These are phyloP conservation scores for Nephrotoma guestfalica DNA, from an alignment of 2,888 invertebrate species.

Conservation along the genomic window DNA sequence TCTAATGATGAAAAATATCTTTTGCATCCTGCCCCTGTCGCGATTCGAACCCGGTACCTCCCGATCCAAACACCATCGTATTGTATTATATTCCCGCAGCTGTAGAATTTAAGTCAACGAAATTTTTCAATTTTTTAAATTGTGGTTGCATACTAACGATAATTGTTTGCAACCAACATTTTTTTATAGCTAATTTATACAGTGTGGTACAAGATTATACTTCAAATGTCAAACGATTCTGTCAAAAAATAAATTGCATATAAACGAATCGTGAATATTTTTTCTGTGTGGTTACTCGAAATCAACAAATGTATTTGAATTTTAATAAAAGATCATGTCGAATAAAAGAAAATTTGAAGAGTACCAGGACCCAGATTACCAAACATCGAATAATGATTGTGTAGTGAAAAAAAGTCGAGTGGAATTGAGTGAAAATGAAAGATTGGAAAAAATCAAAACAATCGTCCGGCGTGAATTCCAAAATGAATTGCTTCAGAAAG, in stretches of 20 bases:
- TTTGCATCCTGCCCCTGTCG: too few relatives aligned
- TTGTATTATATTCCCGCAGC: too few relatives aligned
- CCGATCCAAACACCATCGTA: too few relatives aligned
- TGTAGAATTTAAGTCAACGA: too few relatives aligned
- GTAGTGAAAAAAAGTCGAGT: background rate
- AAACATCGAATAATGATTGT: slow-evolving; percentile 20
- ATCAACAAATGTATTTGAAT: background rate
- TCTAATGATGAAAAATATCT: too few relatives aligned
- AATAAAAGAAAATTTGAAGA: slow-evolving; percentile 33
- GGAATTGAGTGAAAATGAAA: slow-evolving; percentile 25
- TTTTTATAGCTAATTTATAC: background rate
- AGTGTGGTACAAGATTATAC: background rate
- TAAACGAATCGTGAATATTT: background rate
- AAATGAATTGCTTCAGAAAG: slow-evolving; percentile 49
- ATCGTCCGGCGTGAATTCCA: slow-evolving; percentile 59
- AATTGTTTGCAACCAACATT: background rate
- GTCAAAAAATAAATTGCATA: background rate
- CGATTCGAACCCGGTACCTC: too few relatives aligned
- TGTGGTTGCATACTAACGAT: too few relatives aligned
- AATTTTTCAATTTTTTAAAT: too few relatives aligned
- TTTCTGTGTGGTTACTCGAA: background rate
- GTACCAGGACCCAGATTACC: slow-evolving; percentile 46
- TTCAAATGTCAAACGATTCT: background rate
- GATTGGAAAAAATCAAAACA: slow-evolving; percentile 37
- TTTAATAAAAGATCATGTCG: slow-evolving; percentile 8